These are phyloP conservation scores for Anarhynchus alexandrinus DNA, from an alignment of 2,113 vertebrate genomes.

Conservation along the genomic window DNA sequence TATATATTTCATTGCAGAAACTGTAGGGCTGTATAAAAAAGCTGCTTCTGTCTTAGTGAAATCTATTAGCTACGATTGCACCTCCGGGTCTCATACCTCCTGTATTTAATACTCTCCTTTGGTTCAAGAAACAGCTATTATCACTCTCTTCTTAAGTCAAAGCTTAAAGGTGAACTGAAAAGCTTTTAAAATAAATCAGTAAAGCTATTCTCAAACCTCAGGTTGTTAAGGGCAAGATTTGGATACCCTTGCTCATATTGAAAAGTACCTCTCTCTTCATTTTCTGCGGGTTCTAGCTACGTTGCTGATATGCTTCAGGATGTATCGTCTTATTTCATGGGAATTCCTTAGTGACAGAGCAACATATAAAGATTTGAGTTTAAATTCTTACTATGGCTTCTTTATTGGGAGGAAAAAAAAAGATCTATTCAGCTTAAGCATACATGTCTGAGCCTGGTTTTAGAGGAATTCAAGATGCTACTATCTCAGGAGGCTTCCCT, in stretches of 20 bases:
- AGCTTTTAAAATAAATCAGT: constrained; percentile 62
- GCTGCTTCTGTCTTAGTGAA: constrained; percentile 56
- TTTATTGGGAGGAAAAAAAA: not conserved
- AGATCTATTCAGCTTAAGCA: not conserved
- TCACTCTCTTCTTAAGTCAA: constrained; percentile 50
- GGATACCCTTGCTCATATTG: not conserved
- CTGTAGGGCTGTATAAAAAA: constrained; percentile 1
- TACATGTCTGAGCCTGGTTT: not conserved
- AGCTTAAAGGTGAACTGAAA: constrained; percentile 67
- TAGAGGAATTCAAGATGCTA: not conserved
- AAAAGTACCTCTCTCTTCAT: not conserved
- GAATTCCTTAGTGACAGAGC: not conserved
- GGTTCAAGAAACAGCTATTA: constrained; percentile 46
- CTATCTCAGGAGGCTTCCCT: not conserved
- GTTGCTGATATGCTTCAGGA: not conserved
- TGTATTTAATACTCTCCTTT: constrained; percentile 49
- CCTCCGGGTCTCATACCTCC: constrained; percentile 34
- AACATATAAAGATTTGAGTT: not conserved
- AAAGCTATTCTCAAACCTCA: constrained; percentile 23
- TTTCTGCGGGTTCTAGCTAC: not conserved
- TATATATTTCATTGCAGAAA: constrained; percentile 29
- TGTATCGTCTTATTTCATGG: not conserved
- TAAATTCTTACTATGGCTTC: not conserved
- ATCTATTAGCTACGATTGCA: constrained; percentile 57
- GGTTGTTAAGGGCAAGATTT: constrained; percentile 12